Conservation (phyloP, 2,888 invertebrate species). For the Sinhomidia bicolor region DNA sequence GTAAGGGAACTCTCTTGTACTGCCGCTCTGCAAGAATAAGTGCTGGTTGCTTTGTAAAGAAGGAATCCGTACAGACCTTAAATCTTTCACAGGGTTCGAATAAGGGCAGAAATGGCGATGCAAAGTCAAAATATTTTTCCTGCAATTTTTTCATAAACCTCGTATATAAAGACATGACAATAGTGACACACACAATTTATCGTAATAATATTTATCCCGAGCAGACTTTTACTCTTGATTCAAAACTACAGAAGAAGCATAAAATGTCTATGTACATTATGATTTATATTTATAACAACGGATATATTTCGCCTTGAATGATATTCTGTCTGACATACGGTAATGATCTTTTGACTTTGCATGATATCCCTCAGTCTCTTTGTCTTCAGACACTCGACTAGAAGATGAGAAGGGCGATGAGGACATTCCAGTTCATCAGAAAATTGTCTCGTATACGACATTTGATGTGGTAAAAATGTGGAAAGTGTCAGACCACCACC, state of each 20-base stretch:
- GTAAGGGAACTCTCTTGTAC: conserved; percentile 63
- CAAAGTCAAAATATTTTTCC: conserved; percentile 60
- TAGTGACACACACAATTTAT: background rate
- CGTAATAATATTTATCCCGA: background rate
- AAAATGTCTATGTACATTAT: background rate
- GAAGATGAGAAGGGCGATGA: conserved; percentile 51
- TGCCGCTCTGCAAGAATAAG: conserved; percentile 48
- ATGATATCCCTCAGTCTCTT: conserved; percentile 68
- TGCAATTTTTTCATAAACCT: too few relatives aligned
- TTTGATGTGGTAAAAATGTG: conserved; percentile 53
- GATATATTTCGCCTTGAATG: too few relatives aligned
- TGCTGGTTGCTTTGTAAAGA: conserved; percentile 51
- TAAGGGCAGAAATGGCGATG: conserved; percentile 59
- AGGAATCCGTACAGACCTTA: conserved; percentile 51
- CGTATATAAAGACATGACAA: background rate
- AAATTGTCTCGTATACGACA: conserved; percentile 36
- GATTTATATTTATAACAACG: conserved; percentile 9
- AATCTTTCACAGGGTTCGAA: conserved; percentile 23
- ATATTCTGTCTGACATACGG: conserved; percentile 47
- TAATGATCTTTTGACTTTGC: conserved; percentile 49
- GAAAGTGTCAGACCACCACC: conserved; percentile 59
- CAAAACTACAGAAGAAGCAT: background rate
- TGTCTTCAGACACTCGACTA: conserved; percentile 68
- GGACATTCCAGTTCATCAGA: conserved; percentile 66
- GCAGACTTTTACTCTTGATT: background rate